Conservation (phyloP, 2,113 vertebrate species). For the Mesocricetus auratus region DNA sequence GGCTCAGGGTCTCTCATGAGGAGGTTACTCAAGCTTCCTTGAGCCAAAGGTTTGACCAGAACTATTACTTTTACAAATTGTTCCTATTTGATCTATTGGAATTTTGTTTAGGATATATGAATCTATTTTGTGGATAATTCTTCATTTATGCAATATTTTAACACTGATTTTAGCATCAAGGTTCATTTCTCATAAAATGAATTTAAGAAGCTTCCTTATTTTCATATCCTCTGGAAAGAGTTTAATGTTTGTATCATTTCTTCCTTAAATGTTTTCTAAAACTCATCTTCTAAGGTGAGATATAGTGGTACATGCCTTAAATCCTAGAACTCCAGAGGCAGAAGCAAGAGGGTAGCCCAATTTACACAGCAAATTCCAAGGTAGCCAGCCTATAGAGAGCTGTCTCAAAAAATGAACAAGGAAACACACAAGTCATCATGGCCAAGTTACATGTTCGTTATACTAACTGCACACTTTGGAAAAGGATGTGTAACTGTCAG, state of each 20-base stretch:
- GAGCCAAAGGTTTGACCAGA: not conserved
- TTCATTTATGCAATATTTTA: not conserved
- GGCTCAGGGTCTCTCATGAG: too few species aligned
- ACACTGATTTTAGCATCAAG: conserved; percentile 18
- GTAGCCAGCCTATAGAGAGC: not conserved
- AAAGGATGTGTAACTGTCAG: not conserved
- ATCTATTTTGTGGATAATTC: not conserved
- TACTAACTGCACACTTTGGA: not conserved
- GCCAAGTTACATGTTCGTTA: not conserved
- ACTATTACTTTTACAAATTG: not conserved
- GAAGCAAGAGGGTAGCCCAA: not conserved
- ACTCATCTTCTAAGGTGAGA: not conserved
- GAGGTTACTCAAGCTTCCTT: not conserved
- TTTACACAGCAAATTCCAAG: not conserved
- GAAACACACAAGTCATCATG: not conserved
- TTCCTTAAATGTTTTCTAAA: not conserved
- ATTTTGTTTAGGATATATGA: not conserved
- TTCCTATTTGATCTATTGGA: not conserved
- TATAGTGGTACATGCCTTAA: not conserved
- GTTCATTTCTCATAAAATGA: conserved; percentile 21
- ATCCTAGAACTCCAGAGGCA: not conserved
- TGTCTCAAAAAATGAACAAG: not conserved
- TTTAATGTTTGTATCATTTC: not conserved
- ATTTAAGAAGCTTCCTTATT: not conserved
- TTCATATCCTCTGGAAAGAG: not conserved